These are phyloP conservation scores for Rhea americana DNA, from an alignment of 2,113 vertebrate genomes.

Conservation along the genomic window DNA sequence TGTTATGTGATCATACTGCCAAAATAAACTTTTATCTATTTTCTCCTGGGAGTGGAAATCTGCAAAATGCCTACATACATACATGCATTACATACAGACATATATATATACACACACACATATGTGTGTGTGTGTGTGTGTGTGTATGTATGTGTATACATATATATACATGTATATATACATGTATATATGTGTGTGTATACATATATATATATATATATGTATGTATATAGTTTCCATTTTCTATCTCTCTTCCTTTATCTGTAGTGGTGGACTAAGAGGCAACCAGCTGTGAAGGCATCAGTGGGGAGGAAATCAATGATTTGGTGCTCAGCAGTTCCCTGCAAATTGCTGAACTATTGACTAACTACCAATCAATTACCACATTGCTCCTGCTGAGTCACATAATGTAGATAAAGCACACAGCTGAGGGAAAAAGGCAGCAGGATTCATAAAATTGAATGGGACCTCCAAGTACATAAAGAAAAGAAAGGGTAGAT, in stretches of 20 bases:
- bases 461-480: neutral
- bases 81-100: too few relatives aligned
- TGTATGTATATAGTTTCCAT: neutral
- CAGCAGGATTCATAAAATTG: neutral
- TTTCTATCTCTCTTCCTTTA: neutral
- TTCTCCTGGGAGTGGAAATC: neutral
- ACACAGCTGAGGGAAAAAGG: neutral
- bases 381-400: neutral
- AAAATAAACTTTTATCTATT: neutral
- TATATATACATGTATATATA: too few relatives aligned
- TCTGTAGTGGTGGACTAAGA: constrained; percentile 4
- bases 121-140: too few relatives aligned
- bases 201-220: neutral
- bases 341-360: constrained; percentile 32
- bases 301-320: constrained; percentile 20
- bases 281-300: constrained; percentile 6
- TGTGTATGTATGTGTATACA: too few relatives aligned
- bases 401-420: neutral
- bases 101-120: too few relatives aligned
- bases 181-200: too few relatives aligned
- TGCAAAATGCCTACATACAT: neutral
- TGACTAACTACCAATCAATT: constrained; percentile 38
- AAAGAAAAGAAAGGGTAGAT: neutral
- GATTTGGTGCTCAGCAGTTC: constrained; percentile 35
- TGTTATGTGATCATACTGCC: neutral